phyloP scores from a whole-genome alignment of 2,797 vertebrate genomes.

The Chelonia mydas region DNA sequence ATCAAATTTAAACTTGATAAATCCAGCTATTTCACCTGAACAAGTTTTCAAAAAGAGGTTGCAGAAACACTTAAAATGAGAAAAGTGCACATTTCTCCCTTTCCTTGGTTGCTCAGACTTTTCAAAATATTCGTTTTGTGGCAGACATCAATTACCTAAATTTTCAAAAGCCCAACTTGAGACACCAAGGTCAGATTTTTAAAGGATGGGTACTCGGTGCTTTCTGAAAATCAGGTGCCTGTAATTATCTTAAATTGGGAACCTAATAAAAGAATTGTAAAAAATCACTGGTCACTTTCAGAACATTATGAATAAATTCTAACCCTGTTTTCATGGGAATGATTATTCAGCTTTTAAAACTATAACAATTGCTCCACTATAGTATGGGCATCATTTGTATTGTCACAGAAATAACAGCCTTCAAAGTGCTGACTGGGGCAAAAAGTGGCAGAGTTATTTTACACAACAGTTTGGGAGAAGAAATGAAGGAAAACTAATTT shows the following conservation, averaged over 20 bases:
- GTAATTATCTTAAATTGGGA: not conserved
- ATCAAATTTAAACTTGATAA: not conserved
- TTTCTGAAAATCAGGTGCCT: not conserved
- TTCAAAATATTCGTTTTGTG: not conserved
- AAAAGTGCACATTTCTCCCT: not conserved
- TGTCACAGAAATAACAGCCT: not conserved
- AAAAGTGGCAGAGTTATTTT: not conserved
- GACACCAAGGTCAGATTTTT: not conserved
- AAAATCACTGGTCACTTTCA: not conserved
- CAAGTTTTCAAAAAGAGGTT: not conserved
- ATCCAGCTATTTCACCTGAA: not conserved
- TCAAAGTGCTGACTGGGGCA: not conserved
- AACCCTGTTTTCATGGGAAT: not conserved
- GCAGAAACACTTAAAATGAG: not conserved
- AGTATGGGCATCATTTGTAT: not conserved
- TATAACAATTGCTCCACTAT: not conserved
- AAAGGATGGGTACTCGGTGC: not conserved
- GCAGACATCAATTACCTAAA: not conserved
- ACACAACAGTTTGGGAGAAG: accelerated
- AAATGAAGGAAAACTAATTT: not conserved
- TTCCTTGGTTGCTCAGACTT: not conserved
- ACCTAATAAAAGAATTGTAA: not conserved
- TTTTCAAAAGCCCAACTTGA: not conserved
- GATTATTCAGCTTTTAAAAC: not conserved
- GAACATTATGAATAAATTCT: not conserved